A percentile compares a stretch with the other conserved stretches of the same genome.
Evolutionary conservation across 1,140 invertebrate genomes (phyloP).

Genomic region (Drosophila saltans): DNA sequence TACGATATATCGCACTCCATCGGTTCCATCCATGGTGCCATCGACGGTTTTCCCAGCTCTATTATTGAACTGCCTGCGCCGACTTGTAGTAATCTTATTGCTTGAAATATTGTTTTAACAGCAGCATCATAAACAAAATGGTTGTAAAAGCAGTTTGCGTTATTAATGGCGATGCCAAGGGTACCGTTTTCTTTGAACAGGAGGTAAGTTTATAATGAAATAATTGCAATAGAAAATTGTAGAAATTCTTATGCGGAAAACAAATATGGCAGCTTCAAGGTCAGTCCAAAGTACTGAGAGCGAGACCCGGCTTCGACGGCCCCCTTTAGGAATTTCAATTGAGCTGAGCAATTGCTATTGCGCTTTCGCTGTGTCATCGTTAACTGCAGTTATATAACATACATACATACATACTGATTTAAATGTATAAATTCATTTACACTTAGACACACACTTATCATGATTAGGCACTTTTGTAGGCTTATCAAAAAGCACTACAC

Average conservation of each 20-base stretch:
- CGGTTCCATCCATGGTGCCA: too few species aligned
- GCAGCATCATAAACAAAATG: constrained; percentile 71
- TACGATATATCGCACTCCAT: too few species aligned
- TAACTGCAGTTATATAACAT: constrained; percentile 66
- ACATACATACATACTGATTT: constrained; percentile 1
- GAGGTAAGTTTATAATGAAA: constrained; percentile 84
- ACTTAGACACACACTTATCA: constrained; percentile 4
- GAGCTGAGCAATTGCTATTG: constrained; percentile 12
- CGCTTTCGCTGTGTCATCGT: constrained; percentile 57
- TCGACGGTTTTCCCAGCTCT: too few species aligned
- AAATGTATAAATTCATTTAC: constrained; percentile 8
- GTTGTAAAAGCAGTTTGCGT: constrained; percentile 92
- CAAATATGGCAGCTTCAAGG: constrained; percentile 53
- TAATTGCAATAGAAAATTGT: background rate
- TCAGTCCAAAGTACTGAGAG: constrained; percentile 31
- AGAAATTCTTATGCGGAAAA: constrained; percentile 1
- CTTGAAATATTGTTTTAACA: constrained; percentile 16
- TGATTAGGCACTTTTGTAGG: constrained; percentile 16
- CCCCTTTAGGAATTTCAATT: background rate
- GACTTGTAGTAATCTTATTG: constrained; percentile 12
- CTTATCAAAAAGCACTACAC: constrained; percentile 42
- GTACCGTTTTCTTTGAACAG: constrained; percentile 91
- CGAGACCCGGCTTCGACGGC: constrained; percentile 45
- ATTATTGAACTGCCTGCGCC: background rate
- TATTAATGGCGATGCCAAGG: constrained; percentile 92